Base-by-base conservation (phyloP, 2,888 invertebrate genomes). In the Spialia ferax region DNA sequence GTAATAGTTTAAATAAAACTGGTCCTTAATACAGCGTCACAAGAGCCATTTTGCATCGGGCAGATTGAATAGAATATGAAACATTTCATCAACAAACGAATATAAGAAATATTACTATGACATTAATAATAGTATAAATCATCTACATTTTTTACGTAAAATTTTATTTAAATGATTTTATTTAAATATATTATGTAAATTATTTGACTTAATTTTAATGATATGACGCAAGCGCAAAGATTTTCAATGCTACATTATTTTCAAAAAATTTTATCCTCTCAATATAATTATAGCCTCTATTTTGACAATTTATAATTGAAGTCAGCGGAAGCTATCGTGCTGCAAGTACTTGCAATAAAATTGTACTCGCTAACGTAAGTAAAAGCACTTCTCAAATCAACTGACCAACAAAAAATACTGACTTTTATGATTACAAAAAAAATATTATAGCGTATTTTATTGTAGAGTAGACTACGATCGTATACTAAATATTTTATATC, bases 211-310 rank as follows among this genome's bases (percentile, higher is more conserved):
- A 91, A 83, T 71, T 73, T 82, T 91, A 92, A 89, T 92, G 92
- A 92, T 92, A 92, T 92, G 91, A 89, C 79, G 85, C 84, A 89
- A 91, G 89, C 89, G 89, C 89, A 85, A 89, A 80, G 67, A 61
- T 67, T 11, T 48, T 61, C 42, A 57, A 18, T 67, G 55, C 66
- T 66, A 66, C 54, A 18, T 52, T 50, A 59, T 42, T 56, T 60
- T 55, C 18, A 29, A 66, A 60, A 66, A 66, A n/a, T n/a, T n/a
- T 60, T 45, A 66, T 60, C 23, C 13, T 45, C 29, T 32, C 8
- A 26, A 35, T 65, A 48, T 50, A 22, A 56, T 22, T 38, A 59
- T 52, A 65, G 59, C 65, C 42, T 66, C 60, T 60, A 60, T 60
- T 54, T 50, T 10, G 45, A 50, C 5, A 22, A 26, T 22, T 50